Evolutionary conservation across 2,888 invertebrate species (phyloP), one percentile per base, ranked within the genome.

Genomic region (Ichneumon xanthorius): DNA sequence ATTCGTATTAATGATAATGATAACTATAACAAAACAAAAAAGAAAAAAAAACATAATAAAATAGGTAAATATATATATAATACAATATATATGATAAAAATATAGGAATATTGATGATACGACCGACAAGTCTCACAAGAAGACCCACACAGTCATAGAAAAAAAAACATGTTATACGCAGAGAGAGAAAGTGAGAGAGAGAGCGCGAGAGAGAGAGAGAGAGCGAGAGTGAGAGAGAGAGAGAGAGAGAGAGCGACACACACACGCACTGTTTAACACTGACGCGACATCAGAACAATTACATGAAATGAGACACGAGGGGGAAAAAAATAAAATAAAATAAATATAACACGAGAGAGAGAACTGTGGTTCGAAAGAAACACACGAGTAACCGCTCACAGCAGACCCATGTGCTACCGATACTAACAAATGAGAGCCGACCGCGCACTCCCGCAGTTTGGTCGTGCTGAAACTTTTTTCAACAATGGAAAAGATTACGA

Each of bases 1-100:
- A 94, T 94, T 93, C 93, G 92, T 93, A 93, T 93, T 92, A 93
- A 92, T 87, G 86, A 87, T 88, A 87, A 92, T 88, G 90, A 92
- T 92, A 91, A 93, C 89, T 92, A 92, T 93, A 92, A 93, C 92
- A 93, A 93, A 90, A 70, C 92, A 92, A 92, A 92, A 92, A 92
- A 92, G 91, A 92, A 92, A 92, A 93, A 93, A 83, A 73, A 86
- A 71, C 80, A 85, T 85, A 67, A 78, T 87, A 87, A 84, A 82
- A 87, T 87, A 88, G 88, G 89, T 87, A 87, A 83, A 89, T 87
- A 87, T 87, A 89, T 90, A 90, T 89, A 91, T 89, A 90, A 87
- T 87, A 87, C 79, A 83, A 86, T 88, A 89, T 88, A 87, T 82
- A 84, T 87, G 87, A 88, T 86, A 89, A 89, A 82, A 90, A 88